Percentiles rank a stretch among this genome's conserved stretches.
These are phyloP conservation scores for Eupithecia tripunctaria DNA, from an alignment of 2,888 invertebrate species.

Conservation along the genomic window DNA sequence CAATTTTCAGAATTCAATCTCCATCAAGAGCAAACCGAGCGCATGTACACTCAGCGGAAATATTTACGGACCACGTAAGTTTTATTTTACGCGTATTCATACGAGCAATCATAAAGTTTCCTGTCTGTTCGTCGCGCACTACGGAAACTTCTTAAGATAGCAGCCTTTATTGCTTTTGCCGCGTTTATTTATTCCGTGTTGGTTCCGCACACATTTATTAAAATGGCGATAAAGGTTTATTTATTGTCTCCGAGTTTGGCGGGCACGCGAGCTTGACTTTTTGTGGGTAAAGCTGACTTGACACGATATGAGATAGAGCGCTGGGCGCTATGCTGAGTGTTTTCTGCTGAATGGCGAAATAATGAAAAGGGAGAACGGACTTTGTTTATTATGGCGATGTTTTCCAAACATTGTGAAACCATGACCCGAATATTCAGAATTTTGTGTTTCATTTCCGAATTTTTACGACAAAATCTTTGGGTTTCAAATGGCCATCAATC, in stretches of 20 bases:
- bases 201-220: slow-evolving; percentile 79
- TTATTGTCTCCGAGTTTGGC: slow-evolving; percentile 75
- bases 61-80: slow-evolving; percentile 44
- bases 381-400: slow-evolving; percentile 5
- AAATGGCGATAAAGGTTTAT: slow-evolving; percentile 81
- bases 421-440: background rate
- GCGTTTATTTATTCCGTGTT: slow-evolving; percentile 72
- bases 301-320: slow-evolving; percentile 45
- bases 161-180: slow-evolving; percentile 66
- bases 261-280: slow-evolving; percentile 69
- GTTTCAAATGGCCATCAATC: background rate
- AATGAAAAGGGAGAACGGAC: slow-evolving; percentile 12
- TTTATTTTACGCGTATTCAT: slow-evolving; percentile 55
- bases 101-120: slow-evolving; percentile 61
- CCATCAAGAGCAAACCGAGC: slow-evolving; percentile 18
- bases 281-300: slow-evolving; percentile 45
- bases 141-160: slow-evolving; percentile 60
- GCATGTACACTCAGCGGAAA: slow-evolving; percentile 35
- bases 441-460: background rate
- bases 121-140: slow-evolving; percentile 54
- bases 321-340: slow-evolving; percentile 15
- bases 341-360: slow-evolving; percentile 23
- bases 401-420: slow-evolving; percentile 3
- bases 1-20: slow-evolving; percentile 29
- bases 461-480: background rate